These are phyloP conservation scores for Amitus sp. DNA, from an alignment of 2,888 invertebrate species.

Conservation along the genomic window DNA sequence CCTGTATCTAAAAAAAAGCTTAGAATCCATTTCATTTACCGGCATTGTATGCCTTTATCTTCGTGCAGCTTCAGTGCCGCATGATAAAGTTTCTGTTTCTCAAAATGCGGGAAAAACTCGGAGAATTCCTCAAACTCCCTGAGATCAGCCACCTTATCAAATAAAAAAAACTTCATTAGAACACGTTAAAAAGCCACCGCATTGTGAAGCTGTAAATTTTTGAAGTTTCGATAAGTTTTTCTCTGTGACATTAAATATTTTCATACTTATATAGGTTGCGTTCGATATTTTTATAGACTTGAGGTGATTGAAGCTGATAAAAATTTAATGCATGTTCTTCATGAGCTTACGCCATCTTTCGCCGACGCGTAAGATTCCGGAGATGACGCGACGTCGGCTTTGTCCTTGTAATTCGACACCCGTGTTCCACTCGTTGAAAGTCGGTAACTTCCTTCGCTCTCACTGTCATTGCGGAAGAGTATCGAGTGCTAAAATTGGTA, in stretches of 20 bases:
- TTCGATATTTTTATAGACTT: too few relatives aligned
- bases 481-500: conserved; percentile 77
- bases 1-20: too few relatives aligned
- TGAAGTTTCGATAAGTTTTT: too few relatives aligned
- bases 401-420: conserved; percentile 59
- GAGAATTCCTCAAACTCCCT: conserved; percentile 89
- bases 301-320: too few relatives aligned
- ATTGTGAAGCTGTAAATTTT: too few relatives aligned
- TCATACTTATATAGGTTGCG: too few relatives aligned
- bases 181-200: background rate
- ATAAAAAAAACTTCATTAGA: too few relatives aligned
- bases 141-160: conserved; percentile 87
- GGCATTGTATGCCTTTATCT: conserved; percentile 76
- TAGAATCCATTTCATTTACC: conserved; percentile 60
- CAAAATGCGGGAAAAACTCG: conserved; percentile 80
- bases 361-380: conserved; percentile 97
- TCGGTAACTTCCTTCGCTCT: conserved; percentile 67
- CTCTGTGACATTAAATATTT: too few relatives aligned
- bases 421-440: conserved; percentile 66
- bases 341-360: conserved; percentile 79
- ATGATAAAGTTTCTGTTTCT: conserved; percentile 86
- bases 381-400: conserved; percentile 76
- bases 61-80: conserved; percentile 86
- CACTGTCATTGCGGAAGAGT: conserved; percentile 82
- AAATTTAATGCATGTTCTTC: too few relatives aligned